Evolutionary conservation across 2,888 invertebrate species (phyloP).

Genomic region (Tetropium fuscum): DNA sequence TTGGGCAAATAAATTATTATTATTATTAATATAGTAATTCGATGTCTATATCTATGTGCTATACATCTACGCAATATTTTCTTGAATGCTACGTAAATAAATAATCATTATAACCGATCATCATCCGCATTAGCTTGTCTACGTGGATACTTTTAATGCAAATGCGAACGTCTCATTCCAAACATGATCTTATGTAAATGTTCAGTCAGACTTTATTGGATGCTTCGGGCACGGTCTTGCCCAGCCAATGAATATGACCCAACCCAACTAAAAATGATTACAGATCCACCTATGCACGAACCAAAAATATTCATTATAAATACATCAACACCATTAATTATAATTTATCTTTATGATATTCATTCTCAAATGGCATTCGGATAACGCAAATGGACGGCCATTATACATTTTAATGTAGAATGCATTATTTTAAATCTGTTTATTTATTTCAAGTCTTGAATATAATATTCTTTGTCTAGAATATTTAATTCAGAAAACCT

Average conservation of each 20-base stretch:
- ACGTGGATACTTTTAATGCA: conserved; percentile 28
- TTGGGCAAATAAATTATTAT: no score
- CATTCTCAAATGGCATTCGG: background rate
- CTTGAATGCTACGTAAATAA: no score
- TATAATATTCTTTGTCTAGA: no score
- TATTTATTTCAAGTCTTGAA: no score
- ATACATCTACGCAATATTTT: no score
- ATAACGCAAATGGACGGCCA: no score
- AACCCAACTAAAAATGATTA: conserved; percentile 16
- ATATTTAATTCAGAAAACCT: no score
- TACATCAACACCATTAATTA: conserved; percentile 44
- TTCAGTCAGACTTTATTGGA: conserved; percentile 45
- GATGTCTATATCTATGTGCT: no score
- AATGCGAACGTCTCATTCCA: conserved; percentile 34
- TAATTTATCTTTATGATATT: conserved; percentile 21
- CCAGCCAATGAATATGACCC: conserved; percentile 30
- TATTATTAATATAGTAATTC: no score
- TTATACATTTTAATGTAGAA: no score
- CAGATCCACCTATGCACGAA: conserved; percentile 44
- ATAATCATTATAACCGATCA: no score
- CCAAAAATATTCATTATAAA: conserved; percentile 48
- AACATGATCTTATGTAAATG: conserved; percentile 46
- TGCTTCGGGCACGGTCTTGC: conserved; percentile 45
- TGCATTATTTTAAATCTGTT: no score
- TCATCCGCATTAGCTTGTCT: conserved; percentile 3